These are phyloP conservation scores for Antennarius maculatus DNA, from an alignment of 2,797 vertebrate genomes.

Conservation along the genomic window DNA sequence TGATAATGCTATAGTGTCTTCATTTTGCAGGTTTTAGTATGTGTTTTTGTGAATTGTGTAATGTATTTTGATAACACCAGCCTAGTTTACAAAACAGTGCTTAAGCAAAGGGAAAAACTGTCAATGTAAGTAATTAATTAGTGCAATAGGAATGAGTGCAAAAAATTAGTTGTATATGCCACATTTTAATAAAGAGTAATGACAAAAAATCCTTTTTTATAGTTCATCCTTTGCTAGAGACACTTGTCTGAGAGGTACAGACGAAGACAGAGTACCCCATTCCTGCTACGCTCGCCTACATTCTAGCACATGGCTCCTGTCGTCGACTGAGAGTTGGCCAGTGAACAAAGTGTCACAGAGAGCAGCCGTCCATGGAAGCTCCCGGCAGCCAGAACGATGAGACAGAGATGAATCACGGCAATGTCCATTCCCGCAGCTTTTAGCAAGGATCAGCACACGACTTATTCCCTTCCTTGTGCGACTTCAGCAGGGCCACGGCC, in stretches of 20 bases:
- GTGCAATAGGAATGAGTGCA: background rate
- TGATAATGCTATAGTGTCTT: too few relatives aligned
- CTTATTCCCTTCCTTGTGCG: constrained; percentile 66
- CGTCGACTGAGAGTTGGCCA: constrained; percentile 54
- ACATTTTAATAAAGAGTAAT: background rate
- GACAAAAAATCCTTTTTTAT: constrained; percentile 9
- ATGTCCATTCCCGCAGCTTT: constrained; percentile 63
- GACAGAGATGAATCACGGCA: constrained; percentile 75
- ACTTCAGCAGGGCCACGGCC: constrained; percentile 66
- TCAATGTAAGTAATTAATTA: background rate
- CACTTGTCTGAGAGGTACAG: constrained; percentile 9
- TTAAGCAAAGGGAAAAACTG: too few relatives aligned
- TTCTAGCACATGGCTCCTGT: constrained; percentile 60
- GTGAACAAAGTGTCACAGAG: constrained; percentile 57
- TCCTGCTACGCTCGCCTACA: constrained; percentile 36
- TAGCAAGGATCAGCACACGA: constrained; percentile 55
- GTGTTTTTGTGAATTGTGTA: too few relatives aligned
- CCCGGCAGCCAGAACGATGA: constrained; percentile 58
- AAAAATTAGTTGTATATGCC: background rate
- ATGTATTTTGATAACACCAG: too few relatives aligned
- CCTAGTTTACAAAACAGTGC: too few relatives aligned
- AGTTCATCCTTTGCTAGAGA: constrained; percentile 1
- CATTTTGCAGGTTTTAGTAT: too few relatives aligned
- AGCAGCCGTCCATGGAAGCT: constrained; percentile 52
- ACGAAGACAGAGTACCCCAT: constrained; percentile 52